These are phyloP conservation scores for Nowickia ferox DNA, from an alignment of 2,888 invertebrate genomes.

Conservation along the genomic window DNA sequence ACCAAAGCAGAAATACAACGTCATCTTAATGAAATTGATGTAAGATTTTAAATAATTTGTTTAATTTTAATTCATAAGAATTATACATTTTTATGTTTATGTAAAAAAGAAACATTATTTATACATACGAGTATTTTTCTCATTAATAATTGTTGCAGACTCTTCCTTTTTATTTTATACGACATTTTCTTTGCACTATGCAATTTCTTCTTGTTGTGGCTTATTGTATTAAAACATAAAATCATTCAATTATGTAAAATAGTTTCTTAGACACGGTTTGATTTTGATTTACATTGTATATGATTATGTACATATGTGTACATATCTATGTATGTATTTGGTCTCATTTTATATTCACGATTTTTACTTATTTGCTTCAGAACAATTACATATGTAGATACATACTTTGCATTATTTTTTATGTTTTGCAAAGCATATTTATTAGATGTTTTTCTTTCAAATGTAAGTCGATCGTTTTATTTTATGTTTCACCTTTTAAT, in stretches of 20 bases:
- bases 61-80: neutral
- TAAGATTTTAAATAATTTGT: conserved; percentile 81
- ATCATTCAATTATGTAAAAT: neutral
- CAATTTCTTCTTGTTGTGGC: conserved; percentile 9
- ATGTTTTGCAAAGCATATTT: conserved; percentile 10
- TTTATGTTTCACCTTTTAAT: conserved; percentile 43
- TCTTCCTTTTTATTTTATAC: conserved; percentile 7
- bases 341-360: conserved; percentile 51
- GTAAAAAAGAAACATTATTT: neutral
- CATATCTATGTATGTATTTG: conserved; percentile 21
- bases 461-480: conserved; percentile 38
- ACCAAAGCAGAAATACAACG: conserved; percentile 84
- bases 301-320: too few relatives aligned
- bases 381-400: neutral
- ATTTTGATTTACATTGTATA: neutral
- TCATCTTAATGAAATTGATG: conserved; percentile 85
- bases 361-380: conserved; percentile 2
- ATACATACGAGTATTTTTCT: conserved; percentile 1
- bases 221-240: neutral
- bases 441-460: conserved; percentile 14
- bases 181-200: neutral
- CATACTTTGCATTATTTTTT: conserved; percentile 17
- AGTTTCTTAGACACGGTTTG: neutral
- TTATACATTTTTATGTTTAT: neutral
- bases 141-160: neutral